These are phyloP conservation scores for Pseudomyrmex concolor DNA, from an alignment of 1,140 invertebrate genomes.

Conservation along the genomic window DNA sequence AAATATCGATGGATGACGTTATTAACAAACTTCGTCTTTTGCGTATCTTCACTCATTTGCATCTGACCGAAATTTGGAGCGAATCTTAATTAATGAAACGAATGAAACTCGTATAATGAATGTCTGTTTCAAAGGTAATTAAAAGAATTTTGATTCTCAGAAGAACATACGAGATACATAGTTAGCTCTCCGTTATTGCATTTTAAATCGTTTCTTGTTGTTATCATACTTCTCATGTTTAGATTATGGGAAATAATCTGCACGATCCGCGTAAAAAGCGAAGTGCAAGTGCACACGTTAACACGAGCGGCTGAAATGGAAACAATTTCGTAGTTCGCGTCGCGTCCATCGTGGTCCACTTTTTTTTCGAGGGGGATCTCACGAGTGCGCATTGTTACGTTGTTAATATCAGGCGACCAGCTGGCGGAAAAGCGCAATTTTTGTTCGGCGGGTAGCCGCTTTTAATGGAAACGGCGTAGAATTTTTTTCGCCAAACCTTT, in stretches of 20 bases:
- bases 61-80: constrained; percentile 38
- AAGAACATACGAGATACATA: background rate
- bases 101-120: constrained; percentile 31
- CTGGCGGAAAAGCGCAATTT: constrained; percentile 70
- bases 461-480: constrained; percentile 64
- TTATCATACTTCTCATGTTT: background rate
- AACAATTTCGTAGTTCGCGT: constrained; percentile 64
- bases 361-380: constrained; percentile 28
- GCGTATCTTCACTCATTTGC: constrained; percentile 56
- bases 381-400: constrained; percentile 62
- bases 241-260: background rate
- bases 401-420: constrained; percentile 68
- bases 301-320: constrained; percentile 58
- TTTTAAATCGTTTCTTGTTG: background rate
- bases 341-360: constrained; percentile 33
- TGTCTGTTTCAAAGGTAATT: background rate
- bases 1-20: constrained; percentile 37
- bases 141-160: background rate
- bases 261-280: background rate
- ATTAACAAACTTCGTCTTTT: constrained; percentile 32
- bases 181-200: background rate
- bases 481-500: constrained; percentile 54
- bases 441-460: constrained; percentile 62
- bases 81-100: constrained; percentile 46
- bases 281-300: constrained; percentile 24